A percentile compares a stretch with the other conserved stretches of the same genome.
These are phyloP conservation scores for Otolemur garnettii DNA, from an alignment of 2,113 vertebrate genomes.

Conservation along the genomic window DNA sequence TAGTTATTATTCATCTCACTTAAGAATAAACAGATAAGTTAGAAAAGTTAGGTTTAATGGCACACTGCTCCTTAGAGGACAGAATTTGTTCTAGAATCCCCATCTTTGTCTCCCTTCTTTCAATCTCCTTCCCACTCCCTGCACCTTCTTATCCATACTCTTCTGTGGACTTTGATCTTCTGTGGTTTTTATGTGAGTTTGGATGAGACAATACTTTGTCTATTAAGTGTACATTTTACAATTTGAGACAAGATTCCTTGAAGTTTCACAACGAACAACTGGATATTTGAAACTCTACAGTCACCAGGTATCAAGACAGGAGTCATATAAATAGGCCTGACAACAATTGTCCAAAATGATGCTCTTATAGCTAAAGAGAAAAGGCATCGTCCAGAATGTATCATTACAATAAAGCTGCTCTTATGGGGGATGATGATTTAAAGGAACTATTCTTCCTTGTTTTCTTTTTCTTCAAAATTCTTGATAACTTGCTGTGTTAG, in stretches of 20 bases:
- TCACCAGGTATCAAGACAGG: neutral
- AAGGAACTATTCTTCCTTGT: neutral
- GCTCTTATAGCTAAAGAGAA: neutral
- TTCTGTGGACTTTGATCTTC: neutral
- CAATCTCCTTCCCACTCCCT: neutral
- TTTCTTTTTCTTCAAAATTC: neutral
- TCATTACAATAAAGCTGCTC: neutral
- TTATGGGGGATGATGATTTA: neutral
- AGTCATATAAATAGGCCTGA: neutral
- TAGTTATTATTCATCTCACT: neutral
- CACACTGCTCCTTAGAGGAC: neutral
- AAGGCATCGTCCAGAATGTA: neutral
- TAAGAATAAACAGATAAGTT: neutral
- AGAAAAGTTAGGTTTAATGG: neutral
- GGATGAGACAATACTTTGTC: neutral
- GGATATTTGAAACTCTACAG: neutral
- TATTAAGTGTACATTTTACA: neutral
- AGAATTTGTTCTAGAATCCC: neutral
- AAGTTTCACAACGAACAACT: neutral
- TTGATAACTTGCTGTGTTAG: neutral
- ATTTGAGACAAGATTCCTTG: conserved; percentile 1
- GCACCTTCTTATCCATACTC: neutral
- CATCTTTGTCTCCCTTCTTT: neutral
- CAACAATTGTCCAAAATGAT: neutral
- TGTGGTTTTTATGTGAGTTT: neutral